phyloP scores from a whole-genome alignment of 2,113 vertebrate genomes.

The Excalfactoria chinensis region DNA sequence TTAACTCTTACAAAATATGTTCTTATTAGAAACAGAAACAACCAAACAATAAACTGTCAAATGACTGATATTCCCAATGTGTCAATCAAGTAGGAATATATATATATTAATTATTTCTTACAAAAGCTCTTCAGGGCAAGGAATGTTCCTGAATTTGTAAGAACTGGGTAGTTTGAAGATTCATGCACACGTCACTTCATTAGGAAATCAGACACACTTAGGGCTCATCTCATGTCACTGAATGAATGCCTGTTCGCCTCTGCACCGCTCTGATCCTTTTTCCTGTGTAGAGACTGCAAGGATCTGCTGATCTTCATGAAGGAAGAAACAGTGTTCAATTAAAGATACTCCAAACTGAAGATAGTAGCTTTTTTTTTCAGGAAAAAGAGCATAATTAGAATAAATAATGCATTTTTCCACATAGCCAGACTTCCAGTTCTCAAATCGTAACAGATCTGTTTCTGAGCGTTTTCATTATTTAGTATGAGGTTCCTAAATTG shows the following conservation, averaged over 20 bases:
- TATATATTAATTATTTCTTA: neutral
- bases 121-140: neutral
- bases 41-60: neutral
- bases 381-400: neutral
- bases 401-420: neutral
- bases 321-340: neutral
- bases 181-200: neutral
- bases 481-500: slow-evolving; percentile 48
- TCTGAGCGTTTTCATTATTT: slow-evolving; percentile 52
- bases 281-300: neutral
- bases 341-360: neutral
- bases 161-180: neutral
- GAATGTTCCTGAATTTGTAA: neutral
- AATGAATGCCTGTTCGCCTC: neutral
- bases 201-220: neutral
- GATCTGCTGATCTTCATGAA: neutral
- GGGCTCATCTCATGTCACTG: neutral
- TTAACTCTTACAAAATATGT: neutral
- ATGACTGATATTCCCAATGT: neutral
- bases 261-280: neutral
- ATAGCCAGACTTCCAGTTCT: neutral
- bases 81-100: neutral
- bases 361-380: neutral
- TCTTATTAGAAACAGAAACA: neutral
- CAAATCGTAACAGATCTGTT: slow-evolving; percentile 15